Conservation (phyloP, 2,113 vertebrate species). For the Phainopepla nitens region DNA sequence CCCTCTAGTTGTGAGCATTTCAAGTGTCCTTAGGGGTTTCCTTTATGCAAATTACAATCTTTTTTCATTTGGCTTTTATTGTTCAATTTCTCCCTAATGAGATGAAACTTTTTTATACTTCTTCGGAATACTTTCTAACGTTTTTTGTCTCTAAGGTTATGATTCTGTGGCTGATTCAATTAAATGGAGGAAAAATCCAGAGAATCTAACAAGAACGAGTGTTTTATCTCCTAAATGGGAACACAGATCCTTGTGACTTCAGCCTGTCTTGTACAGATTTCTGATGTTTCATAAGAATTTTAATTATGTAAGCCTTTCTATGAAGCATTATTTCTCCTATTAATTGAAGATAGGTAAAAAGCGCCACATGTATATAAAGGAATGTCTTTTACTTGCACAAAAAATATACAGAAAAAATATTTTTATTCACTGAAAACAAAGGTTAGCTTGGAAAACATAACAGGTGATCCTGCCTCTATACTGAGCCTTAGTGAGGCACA, state of each 20-base stretch:
- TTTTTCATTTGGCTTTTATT: background rate
- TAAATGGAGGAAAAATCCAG: background rate
- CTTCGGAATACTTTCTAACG: background rate
- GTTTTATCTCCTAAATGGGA: background rate
- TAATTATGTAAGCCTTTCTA: background rate
- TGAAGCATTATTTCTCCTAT: background rate
- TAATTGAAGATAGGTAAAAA: background rate
- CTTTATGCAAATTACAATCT: background rate
- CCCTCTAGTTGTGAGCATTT: background rate
- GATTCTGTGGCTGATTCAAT: background rate
- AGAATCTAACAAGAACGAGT: background rate
- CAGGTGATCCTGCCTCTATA: background rate
- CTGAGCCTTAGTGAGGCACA: background rate
- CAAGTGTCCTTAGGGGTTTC: background rate
- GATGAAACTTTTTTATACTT: background rate
- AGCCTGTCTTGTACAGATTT: background rate
- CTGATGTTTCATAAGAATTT: background rate
- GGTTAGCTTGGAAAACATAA: background rate
- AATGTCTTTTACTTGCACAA: background rate
- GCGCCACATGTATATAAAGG: rapidly evolving
- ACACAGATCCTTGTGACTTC: background rate
- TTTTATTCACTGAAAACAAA: background rate
- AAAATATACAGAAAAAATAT: background rate
- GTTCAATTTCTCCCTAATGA: background rate
- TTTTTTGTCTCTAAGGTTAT: background rate